Percentiles rank a stretch among this genome's conserved stretches.
These are phyloP conservation scores for Falco columbarius DNA, from an alignment of 2,797 vertebrate genomes.

Conservation along the genomic window DNA sequence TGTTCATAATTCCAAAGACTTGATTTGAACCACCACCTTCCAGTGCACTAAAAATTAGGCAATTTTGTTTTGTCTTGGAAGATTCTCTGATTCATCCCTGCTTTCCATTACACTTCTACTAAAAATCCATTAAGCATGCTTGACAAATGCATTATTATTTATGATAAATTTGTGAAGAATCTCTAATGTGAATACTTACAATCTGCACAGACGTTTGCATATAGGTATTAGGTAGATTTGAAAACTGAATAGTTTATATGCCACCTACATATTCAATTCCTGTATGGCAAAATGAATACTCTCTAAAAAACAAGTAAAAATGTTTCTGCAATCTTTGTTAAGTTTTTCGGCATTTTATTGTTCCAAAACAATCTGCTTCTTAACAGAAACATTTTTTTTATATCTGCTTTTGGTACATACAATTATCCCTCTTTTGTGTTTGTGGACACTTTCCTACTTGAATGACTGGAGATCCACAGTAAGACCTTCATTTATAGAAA, in stretches of 20 bases:
- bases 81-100: not conserved
- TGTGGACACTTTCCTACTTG: not conserved
- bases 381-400: not conserved
- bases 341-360: not conserved
- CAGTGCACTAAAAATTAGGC: not conserved
- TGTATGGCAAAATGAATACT: not conserved
- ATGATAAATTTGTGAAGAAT: not conserved
- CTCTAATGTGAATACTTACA: not conserved
- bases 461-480: not conserved
- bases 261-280: rapidly evolving
- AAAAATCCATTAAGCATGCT: not conserved
- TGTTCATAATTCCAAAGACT: not conserved
- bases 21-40: not conserved
- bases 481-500: not conserved
- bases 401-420: not conserved
- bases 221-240: not conserved
- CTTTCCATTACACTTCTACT: not conserved
- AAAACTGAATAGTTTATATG: not conserved
- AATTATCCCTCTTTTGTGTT: not conserved
- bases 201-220: not conserved
- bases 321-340: not conserved
- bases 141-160: not conserved
- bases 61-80: not conserved
- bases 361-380: not conserved
- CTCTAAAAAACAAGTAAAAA: not conserved